phyloP scores from a whole-genome alignment of 2,888 invertebrate species.

The Augochlorella aurata region DNA sequence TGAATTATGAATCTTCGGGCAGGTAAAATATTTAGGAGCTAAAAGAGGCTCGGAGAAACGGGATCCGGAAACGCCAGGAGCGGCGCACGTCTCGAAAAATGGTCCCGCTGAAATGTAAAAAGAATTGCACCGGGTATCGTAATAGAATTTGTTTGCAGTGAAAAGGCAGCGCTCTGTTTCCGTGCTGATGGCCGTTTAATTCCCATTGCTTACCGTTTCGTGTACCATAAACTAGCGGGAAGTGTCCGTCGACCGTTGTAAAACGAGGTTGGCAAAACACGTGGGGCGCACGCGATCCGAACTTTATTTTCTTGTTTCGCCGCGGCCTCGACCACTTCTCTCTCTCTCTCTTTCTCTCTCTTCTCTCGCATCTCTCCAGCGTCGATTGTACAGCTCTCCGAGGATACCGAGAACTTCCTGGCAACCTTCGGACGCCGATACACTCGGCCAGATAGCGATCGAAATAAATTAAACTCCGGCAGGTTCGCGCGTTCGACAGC shows the following conservation, averaged over 20 bases:
- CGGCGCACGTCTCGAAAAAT: background rate
- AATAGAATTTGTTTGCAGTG: background rate
- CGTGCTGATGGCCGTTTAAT: background rate
- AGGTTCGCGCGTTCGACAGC: background rate
- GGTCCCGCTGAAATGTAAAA: background rate
- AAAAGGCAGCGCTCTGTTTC: background rate
- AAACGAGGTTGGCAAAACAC: slow-evolving; percentile 19
- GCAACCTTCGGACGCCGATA: slow-evolving; percentile 27
- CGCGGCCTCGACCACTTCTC: slow-evolving; percentile 8
- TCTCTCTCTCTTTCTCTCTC: background rate
- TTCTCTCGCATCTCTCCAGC: slow-evolving; percentile 6
- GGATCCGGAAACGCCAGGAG: background rate
- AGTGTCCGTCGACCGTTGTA: slow-evolving; percentile 1
- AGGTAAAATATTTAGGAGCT: too few species aligned
- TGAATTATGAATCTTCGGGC: too few species aligned
- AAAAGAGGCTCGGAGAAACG: too few species aligned
- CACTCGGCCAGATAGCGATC: background rate
- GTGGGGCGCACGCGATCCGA: background rate
- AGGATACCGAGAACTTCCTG: slow-evolving; percentile 25
- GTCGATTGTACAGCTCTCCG: slow-evolving; percentile 36
- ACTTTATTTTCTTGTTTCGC: slow-evolving; percentile 26
- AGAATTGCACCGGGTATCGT: background rate
- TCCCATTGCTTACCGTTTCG: background rate
- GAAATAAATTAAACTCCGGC: background rate
- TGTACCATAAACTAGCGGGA: background rate